Percentiles rank a stretch among this genome's conserved stretches.
phyloP scores from a whole-genome alignment of 2,888 invertebrate species.

The Monoplex corrugatus region DNA sequence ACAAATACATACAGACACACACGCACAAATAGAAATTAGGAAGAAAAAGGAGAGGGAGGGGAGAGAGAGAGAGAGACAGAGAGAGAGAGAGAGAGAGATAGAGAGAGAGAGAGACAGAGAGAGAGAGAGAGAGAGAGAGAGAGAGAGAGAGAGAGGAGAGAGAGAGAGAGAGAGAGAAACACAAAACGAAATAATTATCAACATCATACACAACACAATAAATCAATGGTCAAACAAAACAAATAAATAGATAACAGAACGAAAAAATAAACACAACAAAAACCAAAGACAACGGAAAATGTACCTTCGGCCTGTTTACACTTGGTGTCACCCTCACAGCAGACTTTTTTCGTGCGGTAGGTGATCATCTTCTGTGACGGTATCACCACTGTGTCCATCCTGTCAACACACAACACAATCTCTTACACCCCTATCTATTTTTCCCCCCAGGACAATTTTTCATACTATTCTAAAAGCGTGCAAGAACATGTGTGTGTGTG shows the following conservation, averaged over 20 bases:
- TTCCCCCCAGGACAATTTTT: not conserved
- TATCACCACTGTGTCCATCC: conserved; percentile 67
- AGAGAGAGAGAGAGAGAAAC: too few species aligned
- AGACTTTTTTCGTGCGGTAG: conserved; percentile 62
- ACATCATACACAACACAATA: too few species aligned
- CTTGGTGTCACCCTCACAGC: conserved; percentile 66
- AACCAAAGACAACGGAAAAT: too few species aligned
- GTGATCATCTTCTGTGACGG: conserved; percentile 59
- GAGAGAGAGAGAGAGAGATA: too few species aligned
- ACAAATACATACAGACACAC: too few species aligned
- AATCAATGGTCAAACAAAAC: not conserved
- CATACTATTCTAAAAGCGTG: not conserved
- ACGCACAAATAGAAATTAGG: too few species aligned
- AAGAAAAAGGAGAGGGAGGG: too few species aligned
- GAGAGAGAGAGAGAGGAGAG: too few species aligned
- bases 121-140: too few species aligned
- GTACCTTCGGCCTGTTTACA: conserved; percentile 63
- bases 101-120: too few species aligned
- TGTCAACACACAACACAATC: conserved; percentile 55
- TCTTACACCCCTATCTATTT: not conserved
- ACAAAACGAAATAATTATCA: too few species aligned
- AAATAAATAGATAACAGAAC: not conserved
- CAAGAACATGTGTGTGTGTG: not conserved
- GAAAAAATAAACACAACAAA: not conserved
- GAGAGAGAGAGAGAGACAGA: too few species aligned